Base-by-base conservation (phyloP, 2,888 invertebrate species). In the Patella depressa region DNA sequence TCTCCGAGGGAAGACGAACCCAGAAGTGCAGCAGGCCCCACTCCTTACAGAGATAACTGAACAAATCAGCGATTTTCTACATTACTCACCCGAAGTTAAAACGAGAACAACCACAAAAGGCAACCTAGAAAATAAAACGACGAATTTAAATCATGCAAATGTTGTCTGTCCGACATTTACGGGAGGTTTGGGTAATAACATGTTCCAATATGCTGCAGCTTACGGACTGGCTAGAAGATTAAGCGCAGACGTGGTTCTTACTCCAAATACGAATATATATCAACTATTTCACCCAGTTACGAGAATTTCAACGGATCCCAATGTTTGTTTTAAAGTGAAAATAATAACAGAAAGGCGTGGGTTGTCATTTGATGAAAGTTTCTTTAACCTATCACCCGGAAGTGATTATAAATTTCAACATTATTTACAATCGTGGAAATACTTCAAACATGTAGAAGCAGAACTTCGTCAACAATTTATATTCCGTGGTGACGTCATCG, bases 391-490 rank as follows among this genome's bases (percentile, higher is more conserved):
- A 34, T 34, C 54, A 29, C 34, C 29, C 9, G n/a, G 65, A 17
- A 7, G 53, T 11, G 72, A 72, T 29, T 54, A 55, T 53, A 34
- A 34, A 17, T 17, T 57, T 24, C 11, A 29, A 17, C 53, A 70
- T 14, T 77, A 73, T 29, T 73, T 77, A 14, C 77, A 77, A 24
- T 73, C 73, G 19, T 77, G 73, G 73, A 65, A 19, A 53, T 77
- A 77, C 45, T 77, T 77, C 34, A 53, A 54, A n/a, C 17, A 34
- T 19, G 19, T 69, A 14, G 53, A 69, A 15, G 45, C 11, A 7
- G 73, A 77, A n/a, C 19, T 77, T 7, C 59, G 73, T 9, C 34
- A 73, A 54, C 73, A 77, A 73, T 70, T 77, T 34, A 19, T 14
- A 3, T 77, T 77, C 57, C n/a, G 70, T n/a, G 65, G 59, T n/a